phyloP scores from a whole-genome alignment of 2,113 vertebrate genomes.

The Heloderma charlesbogerti region DNA sequence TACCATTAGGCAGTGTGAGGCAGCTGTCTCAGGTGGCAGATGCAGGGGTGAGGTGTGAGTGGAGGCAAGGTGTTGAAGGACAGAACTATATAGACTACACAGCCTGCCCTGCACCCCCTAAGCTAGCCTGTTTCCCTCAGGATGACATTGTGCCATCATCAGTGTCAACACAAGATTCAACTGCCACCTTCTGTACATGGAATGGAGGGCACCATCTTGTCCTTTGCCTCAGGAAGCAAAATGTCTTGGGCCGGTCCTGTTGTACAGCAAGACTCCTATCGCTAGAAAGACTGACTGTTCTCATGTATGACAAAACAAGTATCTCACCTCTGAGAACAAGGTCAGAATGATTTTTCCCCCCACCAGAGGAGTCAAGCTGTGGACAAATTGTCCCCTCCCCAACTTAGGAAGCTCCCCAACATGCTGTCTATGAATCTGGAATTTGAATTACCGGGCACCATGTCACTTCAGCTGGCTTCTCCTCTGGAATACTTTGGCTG shows the following conservation, averaged over 20 bases:
- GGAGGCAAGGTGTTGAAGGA: too few species aligned
- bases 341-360: background rate
- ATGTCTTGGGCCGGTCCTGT: background rate
- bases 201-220: too few species aligned
- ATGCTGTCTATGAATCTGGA: background rate
- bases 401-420: background rate
- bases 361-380: background rate
- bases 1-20: too few species aligned
- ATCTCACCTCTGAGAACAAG: background rate
- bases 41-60: too few species aligned
- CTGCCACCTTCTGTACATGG: too few species aligned
- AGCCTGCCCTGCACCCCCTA: too few species aligned
- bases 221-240: too few species aligned
- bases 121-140: too few species aligned
- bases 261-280: background rate
- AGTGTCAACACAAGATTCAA: too few species aligned
- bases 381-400: background rate
- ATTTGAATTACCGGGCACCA: background rate
- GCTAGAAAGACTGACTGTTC: background rate
- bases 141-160: too few species aligned
- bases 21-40: too few species aligned
- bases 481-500: background rate
- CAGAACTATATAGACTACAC: too few species aligned
- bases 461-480: background rate
- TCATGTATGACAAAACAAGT: constrained; percentile 1